Evolutionary conservation across 1,140 invertebrate species (phyloP).

Genomic region (Macrobrachium nipponense): DNA sequence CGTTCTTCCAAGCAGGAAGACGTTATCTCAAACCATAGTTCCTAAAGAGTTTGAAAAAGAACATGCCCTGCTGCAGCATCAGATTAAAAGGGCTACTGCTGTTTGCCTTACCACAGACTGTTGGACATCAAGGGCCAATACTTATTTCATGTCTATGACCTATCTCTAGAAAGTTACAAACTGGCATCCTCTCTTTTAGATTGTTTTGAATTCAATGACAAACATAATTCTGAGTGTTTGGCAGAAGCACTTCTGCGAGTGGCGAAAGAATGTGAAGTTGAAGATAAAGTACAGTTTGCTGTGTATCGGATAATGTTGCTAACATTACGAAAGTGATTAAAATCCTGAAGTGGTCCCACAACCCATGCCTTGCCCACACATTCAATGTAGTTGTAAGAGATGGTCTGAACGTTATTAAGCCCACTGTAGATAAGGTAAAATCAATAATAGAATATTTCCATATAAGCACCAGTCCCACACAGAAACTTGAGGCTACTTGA

Average conservation of each 20-base stretch:
- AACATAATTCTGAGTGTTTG: slow-evolving; percentile 8
- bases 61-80: background rate
- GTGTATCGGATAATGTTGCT: background rate
- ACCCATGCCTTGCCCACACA: slow-evolving; percentile 13
- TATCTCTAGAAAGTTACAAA: slow-evolving; percentile 1
- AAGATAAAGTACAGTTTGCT: slow-evolving; percentile 23
- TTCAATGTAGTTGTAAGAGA: background rate
- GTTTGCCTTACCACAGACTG: slow-evolving; percentile 18
- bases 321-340: slow-evolving; percentile 10
- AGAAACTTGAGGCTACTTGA: slow-evolving; percentile 12
- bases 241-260: slow-evolving; percentile 6
- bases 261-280: slow-evolving; percentile 12
- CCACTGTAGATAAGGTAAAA: background rate
- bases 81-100: slow-evolving; percentile 5
- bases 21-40: slow-evolving; percentile 4
- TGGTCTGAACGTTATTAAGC: background rate
- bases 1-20: slow-evolving; percentile 28
- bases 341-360: slow-evolving; percentile 5
- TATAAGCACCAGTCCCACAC: background rate
- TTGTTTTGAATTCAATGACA: slow-evolving; percentile 19
- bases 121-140: slow-evolving; percentile 4
- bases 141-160: slow-evolving; percentile 6
- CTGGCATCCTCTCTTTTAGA: slow-evolving; percentile 9
- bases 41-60: background rate
- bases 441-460: too few species aligned